Evolutionary conservation across 2,113 vertebrate genomes (phyloP).

Genomic region (Psittacara wagleri): DNA sequence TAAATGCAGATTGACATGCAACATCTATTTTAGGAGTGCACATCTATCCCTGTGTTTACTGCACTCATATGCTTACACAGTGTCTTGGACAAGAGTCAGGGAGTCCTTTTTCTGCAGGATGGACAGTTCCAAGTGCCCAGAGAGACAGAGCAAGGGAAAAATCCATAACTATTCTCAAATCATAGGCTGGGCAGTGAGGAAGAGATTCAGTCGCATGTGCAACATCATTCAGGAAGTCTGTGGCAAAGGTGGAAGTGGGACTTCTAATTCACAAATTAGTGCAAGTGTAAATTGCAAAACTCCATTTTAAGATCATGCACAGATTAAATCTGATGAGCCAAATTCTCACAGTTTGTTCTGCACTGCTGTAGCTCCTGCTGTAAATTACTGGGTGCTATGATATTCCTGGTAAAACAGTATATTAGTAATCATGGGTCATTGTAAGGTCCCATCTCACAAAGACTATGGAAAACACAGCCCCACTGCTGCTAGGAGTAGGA

Average conservation of each 20-base stretch:
- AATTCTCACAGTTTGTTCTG: neutral
- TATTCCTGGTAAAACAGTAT: neutral
- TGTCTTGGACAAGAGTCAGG: neutral
- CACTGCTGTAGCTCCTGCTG: neutral
- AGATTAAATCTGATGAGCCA: neutral
- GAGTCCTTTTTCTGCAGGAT: neutral
- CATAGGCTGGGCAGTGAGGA: neutral
- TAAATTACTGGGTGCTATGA: neutral
- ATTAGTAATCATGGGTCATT: neutral
- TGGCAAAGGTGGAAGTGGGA: neutral
- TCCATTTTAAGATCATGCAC: rapidly evolving
- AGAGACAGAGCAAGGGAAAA: neutral
- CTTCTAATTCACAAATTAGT: neutral
- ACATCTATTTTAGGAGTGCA: neutral
- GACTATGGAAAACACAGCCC: neutral
- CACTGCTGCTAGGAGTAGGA: neutral
- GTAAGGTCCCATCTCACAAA: neutral
- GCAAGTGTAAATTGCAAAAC: neutral
- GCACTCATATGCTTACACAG: neutral
- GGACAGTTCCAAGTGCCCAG: neutral
- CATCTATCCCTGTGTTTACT: neutral
- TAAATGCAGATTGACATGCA: neutral
- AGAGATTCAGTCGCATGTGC: neutral
- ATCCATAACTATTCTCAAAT: neutral
- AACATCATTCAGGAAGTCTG: neutral